Percentiles rank a stretch among this genome's conserved stretches.
phyloP scores from a whole-genome alignment of 2,888 invertebrate genomes.

The Buathra laborator region DNA sequence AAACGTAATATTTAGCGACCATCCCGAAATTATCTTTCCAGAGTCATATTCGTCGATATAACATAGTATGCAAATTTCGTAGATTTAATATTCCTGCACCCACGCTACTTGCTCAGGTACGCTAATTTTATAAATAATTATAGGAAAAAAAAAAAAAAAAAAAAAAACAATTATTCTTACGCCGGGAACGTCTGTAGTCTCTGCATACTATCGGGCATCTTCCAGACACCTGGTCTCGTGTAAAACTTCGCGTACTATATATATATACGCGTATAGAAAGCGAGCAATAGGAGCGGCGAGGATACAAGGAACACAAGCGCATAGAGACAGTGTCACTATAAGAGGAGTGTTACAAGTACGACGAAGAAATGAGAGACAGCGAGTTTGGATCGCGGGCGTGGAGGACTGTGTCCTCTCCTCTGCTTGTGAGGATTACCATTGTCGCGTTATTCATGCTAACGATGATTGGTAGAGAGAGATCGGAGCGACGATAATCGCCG shows the following conservation, averaged over 20 bases:
- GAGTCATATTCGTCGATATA: background rate
- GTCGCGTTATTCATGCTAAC: conserved; percentile 83
- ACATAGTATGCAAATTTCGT: background rate
- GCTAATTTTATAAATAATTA: background rate
- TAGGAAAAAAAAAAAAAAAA: background rate
- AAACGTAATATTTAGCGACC: conserved; percentile 4
- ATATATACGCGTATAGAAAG: background rate
- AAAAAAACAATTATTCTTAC: background rate
- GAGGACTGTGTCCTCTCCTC: conserved; percentile 53
- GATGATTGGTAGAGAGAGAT: conserved; percentile 82
- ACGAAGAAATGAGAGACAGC: conserved; percentile 61
- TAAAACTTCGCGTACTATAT: background rate
- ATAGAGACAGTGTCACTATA: background rate
- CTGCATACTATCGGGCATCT: background rate
- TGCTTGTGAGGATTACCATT: conserved; percentile 81
- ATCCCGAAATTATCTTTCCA: background rate
- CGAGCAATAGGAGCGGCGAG: conserved; percentile 22
- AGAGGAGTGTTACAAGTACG: background rate
- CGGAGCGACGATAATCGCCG: conserved; percentile 81
- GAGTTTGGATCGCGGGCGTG: conserved; percentile 41
- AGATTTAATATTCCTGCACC: background rate
- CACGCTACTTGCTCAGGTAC: too few species aligned
- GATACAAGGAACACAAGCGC: background rate
- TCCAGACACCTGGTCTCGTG: conserved; percentile 23
- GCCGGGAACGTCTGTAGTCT: background rate